A percentile compares a stretch with the other conserved stretches of the same genome.
Conservation (phyloP, 2,888 invertebrate species). For the Eristalinus sepulchralis region DNA sequence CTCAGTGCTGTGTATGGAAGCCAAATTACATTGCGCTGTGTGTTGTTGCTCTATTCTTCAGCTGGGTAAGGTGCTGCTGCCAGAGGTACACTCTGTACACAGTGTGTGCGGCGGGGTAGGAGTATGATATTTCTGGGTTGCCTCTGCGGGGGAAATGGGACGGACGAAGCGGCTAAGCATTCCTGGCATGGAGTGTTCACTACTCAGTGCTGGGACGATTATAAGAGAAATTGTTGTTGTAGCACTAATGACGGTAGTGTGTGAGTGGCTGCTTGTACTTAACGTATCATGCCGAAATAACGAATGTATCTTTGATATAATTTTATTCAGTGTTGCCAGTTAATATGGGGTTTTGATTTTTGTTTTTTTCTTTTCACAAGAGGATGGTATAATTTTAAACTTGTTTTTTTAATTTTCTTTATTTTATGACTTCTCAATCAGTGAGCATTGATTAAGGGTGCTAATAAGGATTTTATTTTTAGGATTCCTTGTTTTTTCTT, state of each 20-base stretch:
- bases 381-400: neutral
- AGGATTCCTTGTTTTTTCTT: no score
- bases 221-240: constrained; percentile 12
- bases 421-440: neutral
- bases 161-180: neutral
- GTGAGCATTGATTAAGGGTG: neutral
- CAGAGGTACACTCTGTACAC: constrained; percentile 8
- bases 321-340: constrained; percentile 37
- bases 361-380: neutral
- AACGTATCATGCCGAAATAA: constrained; percentile 13
- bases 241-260: neutral
- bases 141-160: neutral
- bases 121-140: constrained; percentile 4
- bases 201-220: neutral
- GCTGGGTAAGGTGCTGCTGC: neutral
- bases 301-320: constrained; percentile 19
- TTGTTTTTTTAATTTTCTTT: neutral
- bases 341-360: neutral
- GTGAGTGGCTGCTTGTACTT: neutral
- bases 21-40: constrained; percentile 32
- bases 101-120: no score
- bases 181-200: neutral
- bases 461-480: neutral
- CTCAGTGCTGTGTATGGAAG: constrained; percentile 20
- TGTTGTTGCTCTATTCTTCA: constrained; percentile 7